These are phyloP conservation scores for Andrena haemorrhoa DNA, from an alignment of 2,888 invertebrate genomes.

Conservation along the genomic window DNA sequence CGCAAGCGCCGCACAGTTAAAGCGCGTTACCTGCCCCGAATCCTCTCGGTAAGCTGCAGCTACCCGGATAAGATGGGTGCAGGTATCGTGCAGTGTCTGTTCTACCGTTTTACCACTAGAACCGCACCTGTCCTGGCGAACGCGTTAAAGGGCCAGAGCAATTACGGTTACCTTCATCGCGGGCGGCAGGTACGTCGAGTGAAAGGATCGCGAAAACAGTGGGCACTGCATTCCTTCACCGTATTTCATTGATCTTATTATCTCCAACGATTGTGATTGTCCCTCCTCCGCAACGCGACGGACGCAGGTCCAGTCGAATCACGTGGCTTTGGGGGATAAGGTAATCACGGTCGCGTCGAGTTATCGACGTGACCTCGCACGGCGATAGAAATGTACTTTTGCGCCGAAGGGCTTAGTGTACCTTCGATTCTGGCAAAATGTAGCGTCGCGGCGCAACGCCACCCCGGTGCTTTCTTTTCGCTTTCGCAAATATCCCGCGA, in stretches of 20 bases:
- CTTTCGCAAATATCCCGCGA: not conserved
- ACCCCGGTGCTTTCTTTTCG: not conserved
- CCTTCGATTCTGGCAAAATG: slow-evolving; percentile 17
- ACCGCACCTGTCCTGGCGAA: slow-evolving; percentile 4
- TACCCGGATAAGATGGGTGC: slow-evolving; percentile 61
- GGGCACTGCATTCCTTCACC: not conserved
- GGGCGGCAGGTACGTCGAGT: slow-evolving; percentile 54
- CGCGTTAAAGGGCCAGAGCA: slow-evolving; percentile 19
- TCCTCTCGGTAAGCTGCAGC: slow-evolving; percentile 32
- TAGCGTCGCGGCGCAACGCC: not conserved
- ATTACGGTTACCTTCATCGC: slow-evolving; percentile 22
- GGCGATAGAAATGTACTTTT: slow-evolving; percentile 12
- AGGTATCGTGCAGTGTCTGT: slow-evolving; percentile 50
- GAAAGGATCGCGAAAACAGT: not conserved
- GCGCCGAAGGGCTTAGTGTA: slow-evolving; percentile 10
- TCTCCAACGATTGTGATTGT: slow-evolving; percentile 45
- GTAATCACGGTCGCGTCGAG: slow-evolving; percentile 36
- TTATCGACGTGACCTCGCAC: slow-evolving; percentile 57
- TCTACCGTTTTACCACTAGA: slow-evolving; percentile 47
- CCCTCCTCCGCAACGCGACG: slow-evolving; percentile 34
- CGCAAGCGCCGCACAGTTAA: slow-evolving; percentile 62
- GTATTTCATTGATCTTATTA: slow-evolving; percentile 32
- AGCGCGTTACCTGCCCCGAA: slow-evolving; percentile 34
- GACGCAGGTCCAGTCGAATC: slow-evolving; percentile 64
- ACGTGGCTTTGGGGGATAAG: slow-evolving; percentile 51